These are phyloP conservation scores for Neomorphus geoffroyi DNA, from an alignment of 2,797 vertebrate species.

Conservation along the genomic window DNA sequence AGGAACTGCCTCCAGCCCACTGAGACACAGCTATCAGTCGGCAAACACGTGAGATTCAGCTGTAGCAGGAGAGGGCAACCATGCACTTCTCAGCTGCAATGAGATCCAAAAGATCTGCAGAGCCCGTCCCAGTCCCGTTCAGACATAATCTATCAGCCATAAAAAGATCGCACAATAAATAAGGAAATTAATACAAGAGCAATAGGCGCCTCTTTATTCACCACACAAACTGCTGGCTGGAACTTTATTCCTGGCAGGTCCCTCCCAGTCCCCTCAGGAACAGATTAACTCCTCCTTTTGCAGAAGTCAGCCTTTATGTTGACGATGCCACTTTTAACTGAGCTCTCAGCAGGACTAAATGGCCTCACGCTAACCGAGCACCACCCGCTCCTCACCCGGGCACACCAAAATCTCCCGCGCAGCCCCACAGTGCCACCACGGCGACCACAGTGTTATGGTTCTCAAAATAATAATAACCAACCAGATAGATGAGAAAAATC, in stretches of 20 bases:
- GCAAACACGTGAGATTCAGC: neutral
- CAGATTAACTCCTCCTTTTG: neutral
- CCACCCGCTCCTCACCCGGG: neutral
- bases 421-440: neutral
- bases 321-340: neutral
- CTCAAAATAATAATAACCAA: neutral
- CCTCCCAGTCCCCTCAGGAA: neutral
- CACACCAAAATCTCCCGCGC: neutral
- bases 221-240: neutral
- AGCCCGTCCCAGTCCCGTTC: neutral
- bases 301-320: neutral
- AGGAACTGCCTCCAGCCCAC: neutral
- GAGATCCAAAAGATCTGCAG: neutral
- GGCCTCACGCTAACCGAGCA: neutral
- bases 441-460: neutral
- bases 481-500: neutral
- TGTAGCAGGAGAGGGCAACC: neutral
- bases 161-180: neutral
- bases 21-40: neutral
- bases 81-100: neutral
- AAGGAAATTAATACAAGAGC: neutral
- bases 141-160: neutral
- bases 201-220: neutral
- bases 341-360: neutral
- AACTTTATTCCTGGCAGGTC: neutral